phyloP scores from a whole-genome alignment of 1,140 invertebrate species.

The Vollenhovia emeryi region DNA sequence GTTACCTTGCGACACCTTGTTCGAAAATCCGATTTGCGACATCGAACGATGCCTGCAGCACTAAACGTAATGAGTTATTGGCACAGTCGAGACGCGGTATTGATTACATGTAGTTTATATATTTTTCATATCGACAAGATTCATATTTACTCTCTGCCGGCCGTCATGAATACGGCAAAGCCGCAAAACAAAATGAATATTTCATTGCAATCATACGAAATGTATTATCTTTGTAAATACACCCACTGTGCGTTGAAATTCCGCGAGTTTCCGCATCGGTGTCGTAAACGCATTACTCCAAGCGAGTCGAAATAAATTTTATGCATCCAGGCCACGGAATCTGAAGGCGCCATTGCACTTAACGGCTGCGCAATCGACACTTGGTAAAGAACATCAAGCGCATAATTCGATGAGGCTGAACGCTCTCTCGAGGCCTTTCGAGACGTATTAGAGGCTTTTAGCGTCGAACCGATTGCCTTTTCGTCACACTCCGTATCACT shows the following conservation, averaged over 20 bases:
- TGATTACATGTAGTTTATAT: conserved; percentile 8
- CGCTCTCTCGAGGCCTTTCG: conserved; percentile 38
- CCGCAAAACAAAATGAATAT: conserved; percentile 18
- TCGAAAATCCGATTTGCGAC: neutral
- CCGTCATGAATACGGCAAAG: neutral
- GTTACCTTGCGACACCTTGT: no score
- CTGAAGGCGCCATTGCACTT: conserved; percentile 20
- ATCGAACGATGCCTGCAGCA: neutral
- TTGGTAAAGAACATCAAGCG: conserved; percentile 55
- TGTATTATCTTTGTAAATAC: conserved; percentile 40
- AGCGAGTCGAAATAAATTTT: conserved; percentile 43
- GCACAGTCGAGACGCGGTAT: neutral
- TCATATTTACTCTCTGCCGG: conserved; percentile 15
- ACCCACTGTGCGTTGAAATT: conserved; percentile 3
- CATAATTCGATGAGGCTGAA: conserved; percentile 68
- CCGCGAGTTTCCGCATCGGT: neutral
- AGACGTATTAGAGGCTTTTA: conserved; percentile 69
- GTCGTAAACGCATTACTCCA: conserved; percentile 30
- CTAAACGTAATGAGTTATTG: conserved; percentile 22
- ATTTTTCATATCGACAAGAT: conserved; percentile 25
- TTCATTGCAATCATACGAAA: conserved; percentile 14
- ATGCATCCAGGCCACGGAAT: conserved; percentile 43
- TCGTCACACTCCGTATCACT: conserved; percentile 30
- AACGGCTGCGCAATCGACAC: conserved; percentile 47
- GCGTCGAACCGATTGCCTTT: conserved; percentile 15